Base-by-base conservation (phyloP, 2,113 vertebrate genomes). In the Pao palembangensis region DNA sequence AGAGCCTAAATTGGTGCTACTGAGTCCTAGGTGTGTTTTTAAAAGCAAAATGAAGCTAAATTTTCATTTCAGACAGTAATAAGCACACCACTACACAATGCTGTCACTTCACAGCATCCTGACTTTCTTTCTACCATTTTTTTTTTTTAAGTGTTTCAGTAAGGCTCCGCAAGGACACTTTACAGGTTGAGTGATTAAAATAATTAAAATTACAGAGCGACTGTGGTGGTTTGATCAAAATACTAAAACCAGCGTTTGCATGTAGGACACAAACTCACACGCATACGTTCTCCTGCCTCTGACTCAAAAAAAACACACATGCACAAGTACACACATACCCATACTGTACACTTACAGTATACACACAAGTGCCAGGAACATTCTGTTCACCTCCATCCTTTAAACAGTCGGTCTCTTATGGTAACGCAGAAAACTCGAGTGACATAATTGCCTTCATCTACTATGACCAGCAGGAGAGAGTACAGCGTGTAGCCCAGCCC, bases 331-430 rank as follows among this genome's bases (percentile, higher is more conserved):
- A 31, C 43, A 52, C 61, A 53, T 51, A 18, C 53, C 67, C 55
- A 6, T 56, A 55, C 55, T 61, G 59, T 57, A 71, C 49, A 43
- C 73, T 57, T 42, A 75, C 54, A 38, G 34, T 38, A 38, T 38
- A 67, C 61, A 69, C 51, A 38, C 51, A 63, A 53, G 54, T 73
- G 76, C 83, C 80, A 84, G 79, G 82, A 86, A 85, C 82, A 85
- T 86, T 85, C 82, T 85, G 81, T 86, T 78, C 78, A 74, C 76
- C 80, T 85, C 76, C 69, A 79, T 82, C 58, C 42, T 64, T 65
- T 56, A 80, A 80, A 73, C 19, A 68, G 52, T 64, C 47, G 7
- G 78, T 75, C 60, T 79, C 66, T 72, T 76, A 63, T 70, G 60
- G 71, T 77, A 78, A 81, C 63, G 78, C 78, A 70, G 61, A 85